Evolutionary conservation across 1,140 invertebrate genomes (phyloP), one percentile per base, ranked within the genome.

Genomic region (Thaumatotibia leucotreta): DNA sequence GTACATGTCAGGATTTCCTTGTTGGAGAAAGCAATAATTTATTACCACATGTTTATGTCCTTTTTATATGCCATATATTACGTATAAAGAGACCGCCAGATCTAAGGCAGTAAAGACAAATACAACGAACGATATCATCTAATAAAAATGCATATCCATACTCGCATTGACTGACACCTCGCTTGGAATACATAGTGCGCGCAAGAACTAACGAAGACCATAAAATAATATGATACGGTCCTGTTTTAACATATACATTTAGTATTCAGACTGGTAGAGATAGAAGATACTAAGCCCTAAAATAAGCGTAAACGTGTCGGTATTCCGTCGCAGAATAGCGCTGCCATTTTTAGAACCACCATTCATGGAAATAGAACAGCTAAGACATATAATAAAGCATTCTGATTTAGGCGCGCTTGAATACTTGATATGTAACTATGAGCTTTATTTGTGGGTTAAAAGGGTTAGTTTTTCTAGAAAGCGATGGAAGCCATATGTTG

Each of bases 291-390:
- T 11, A 58, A 54, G 50, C 50, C 24, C 50, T 54, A 14, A 58
- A 31, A 31, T 58, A 58, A 82, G 69, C 72, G 49, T 29, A 62
- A 62, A 68, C 61, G 33, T 61, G 52, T 32, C 31, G 33, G 70
- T 74, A 82, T 80, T 79, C 77, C 75, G 4, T 58, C 6, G 49
- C 14, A 66, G 52, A 58, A 73, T 64, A 63, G 67, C 66, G 32
- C 58, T 50, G 68, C 69, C 77, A 73, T 79, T 77, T 79, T 77
- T 75, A 77, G 79, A 75, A 71, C 14, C 39, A 52, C 17, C 24
- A 61, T 68, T 66, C 64, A 72, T 66, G 64, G 63, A 49, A 68
- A 52, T 62, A 65, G 67, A 54, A 35, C 61, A 66, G 49, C 52
- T 58, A 27, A 58, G 27, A 58, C 52, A 58, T 58, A 58, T 31